Evolutionary conservation across 1,140 invertebrate species (phyloP).

Genomic region (Magallana angulata): DNA sequence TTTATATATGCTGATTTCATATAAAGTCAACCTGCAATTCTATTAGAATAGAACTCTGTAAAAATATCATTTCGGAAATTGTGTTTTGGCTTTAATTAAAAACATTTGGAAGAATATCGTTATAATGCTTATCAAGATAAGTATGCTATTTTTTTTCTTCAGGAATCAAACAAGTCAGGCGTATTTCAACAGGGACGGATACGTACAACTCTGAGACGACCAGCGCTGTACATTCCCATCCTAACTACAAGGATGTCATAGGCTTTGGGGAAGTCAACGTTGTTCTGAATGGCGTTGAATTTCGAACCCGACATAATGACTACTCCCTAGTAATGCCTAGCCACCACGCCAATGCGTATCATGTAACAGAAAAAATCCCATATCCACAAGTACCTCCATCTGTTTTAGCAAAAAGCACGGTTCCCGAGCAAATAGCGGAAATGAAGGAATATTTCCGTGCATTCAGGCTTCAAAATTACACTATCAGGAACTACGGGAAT

Average conservation of each 20-base stretch:
- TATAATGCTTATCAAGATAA: not conserved
- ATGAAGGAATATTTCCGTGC: conserved; percentile 74
- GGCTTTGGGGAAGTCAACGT: conserved; percentile 71
- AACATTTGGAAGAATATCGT: no score
- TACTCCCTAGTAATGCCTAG: conserved; percentile 70
- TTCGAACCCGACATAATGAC: conserved; percentile 76
- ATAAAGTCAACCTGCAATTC: no score
- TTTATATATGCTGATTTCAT: no score
- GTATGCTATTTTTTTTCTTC: not conserved
- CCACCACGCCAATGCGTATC: conserved; percentile 52
- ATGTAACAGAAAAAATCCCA: conserved; percentile 67
- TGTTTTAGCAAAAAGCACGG: conserved; percentile 62
- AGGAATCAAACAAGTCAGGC: conserved; percentile 23
- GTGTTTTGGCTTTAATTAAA: no score
- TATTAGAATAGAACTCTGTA: no score
- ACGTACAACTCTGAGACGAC: conserved; percentile 42
- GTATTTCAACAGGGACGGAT: not conserved
- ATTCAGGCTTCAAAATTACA: conserved; percentile 63
- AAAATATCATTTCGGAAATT: no score
- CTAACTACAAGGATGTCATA: conserved; percentile 69
- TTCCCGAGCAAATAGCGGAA: conserved; percentile 69
- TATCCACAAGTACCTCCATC: conserved; percentile 70
- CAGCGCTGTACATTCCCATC: conserved; percentile 65
- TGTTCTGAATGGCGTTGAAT: conserved; percentile 73
- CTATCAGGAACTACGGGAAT: conserved; percentile 59